phyloP scores from a whole-genome alignment of 2,797 vertebrate genomes.

The Amphiprion clarkii region DNA sequence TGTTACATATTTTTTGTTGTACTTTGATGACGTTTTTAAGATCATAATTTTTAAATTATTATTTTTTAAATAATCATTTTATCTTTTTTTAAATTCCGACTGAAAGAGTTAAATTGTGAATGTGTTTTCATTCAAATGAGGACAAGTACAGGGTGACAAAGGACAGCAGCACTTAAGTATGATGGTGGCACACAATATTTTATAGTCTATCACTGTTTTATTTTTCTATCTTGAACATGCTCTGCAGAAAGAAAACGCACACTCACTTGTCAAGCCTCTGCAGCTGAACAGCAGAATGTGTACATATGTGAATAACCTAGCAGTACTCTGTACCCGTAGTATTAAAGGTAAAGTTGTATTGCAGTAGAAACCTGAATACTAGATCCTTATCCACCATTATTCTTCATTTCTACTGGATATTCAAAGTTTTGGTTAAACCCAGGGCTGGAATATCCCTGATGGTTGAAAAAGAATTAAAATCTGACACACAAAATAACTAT shows the following conservation, averaged over 20 bases:
- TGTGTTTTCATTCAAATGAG: constrained; percentile 45
- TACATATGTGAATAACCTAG: constrained; percentile 82
- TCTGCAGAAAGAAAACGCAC: constrained; percentile 59
- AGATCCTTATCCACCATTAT: constrained; percentile 63
- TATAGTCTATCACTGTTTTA: constrained; percentile 77
- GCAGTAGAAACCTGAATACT: constrained; percentile 75
- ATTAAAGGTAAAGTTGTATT: constrained; percentile 72
- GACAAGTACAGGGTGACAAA: constrained; percentile 47
- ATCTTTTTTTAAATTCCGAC: constrained; percentile 46
- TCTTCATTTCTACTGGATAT: constrained; percentile 62
- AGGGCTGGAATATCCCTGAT: constrained; percentile 26
- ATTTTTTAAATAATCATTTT: constrained; percentile 68
- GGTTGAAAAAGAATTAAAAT: constrained; percentile 7
- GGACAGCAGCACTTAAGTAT: constrained; percentile 43
- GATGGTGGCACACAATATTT: constrained; percentile 63
- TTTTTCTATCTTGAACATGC: constrained; percentile 74
- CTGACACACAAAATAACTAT: not conserved
- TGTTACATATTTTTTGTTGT: constrained; percentile 65
- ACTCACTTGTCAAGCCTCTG: constrained; percentile 56
- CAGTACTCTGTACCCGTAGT: constrained; percentile 73
- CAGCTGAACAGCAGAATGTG: constrained; percentile 59
- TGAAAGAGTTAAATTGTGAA: constrained; percentile 53
- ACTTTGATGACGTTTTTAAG: constrained; percentile 54
- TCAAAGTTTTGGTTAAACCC: constrained; percentile 51
- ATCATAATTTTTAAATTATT: constrained; percentile 62